Conservation (phyloP, 2,888 invertebrate species). For the Entomobrya multifasciata region DNA sequence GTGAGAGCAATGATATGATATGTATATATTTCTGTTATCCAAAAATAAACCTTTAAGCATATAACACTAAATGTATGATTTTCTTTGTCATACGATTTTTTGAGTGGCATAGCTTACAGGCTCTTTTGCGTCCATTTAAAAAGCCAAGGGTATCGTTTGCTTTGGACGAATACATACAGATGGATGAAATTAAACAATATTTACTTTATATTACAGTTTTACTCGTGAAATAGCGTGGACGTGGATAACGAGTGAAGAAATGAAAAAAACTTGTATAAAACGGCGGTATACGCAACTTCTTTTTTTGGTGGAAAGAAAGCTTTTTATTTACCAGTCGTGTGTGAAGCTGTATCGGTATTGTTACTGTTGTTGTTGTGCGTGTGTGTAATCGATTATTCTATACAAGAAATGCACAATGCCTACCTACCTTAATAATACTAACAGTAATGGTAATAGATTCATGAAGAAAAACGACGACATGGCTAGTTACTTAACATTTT, state of each 20-base stretch:
- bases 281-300: neutral
- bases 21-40: too few species aligned
- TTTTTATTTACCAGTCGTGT: neutral
- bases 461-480: constrained; percentile 62
- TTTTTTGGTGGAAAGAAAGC: neutral
- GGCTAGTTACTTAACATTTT: constrained; percentile 65
- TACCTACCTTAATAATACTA: constrained; percentile 28
- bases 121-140: too few species aligned
- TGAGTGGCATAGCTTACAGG: too few species aligned
- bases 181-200: constrained; percentile 6
- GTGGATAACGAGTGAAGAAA: neutral
- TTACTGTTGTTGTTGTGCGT: constrained; percentile 11
- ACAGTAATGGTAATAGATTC: constrained; percentile 59
- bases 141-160: neutral
- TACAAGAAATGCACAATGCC: constrained; percentile 19
- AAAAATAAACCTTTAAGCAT: too few species aligned
- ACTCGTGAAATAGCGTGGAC: neutral
- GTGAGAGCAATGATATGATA: too few species aligned
- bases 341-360: constrained; percentile 5
- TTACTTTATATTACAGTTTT: neutral
- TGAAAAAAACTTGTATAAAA: neutral
- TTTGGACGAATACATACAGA: too few species aligned
- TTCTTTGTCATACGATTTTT: too few species aligned
- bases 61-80: too few species aligned
- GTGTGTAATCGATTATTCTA: constrained; percentile 58